Conservation (phyloP, 2,888 invertebrate species). For the Rotaria sp. region DNA sequence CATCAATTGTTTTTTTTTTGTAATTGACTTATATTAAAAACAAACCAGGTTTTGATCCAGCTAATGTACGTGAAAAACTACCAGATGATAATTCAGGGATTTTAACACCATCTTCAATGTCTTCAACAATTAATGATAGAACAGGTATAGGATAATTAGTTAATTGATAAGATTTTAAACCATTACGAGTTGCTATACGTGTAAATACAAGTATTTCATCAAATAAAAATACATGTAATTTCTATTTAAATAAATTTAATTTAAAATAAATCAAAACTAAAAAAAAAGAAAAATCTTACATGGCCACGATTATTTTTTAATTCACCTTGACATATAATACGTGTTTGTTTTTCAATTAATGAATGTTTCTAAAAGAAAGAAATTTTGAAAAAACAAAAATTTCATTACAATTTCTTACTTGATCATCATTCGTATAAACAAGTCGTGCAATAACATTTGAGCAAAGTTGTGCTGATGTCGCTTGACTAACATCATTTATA, state of each 20-base stretch:
- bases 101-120: slow-evolving; percentile 49
- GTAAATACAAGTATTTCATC: slow-evolving; percentile 58
- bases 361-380: slow-evolving; percentile 45
- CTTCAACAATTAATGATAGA: slow-evolving; percentile 49
- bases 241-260: slow-evolving; percentile 48
- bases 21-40: too few species aligned
- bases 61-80: slow-evolving; percentile 36
- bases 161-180: slow-evolving; percentile 49
- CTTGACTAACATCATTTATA: slow-evolving; percentile 56
- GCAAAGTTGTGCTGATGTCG: slow-evolving; percentile 58
- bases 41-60: slow-evolving; percentile 30
- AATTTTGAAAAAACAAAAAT: neutral
- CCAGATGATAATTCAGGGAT: slow-evolving; percentile 31
- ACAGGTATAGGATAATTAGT: slow-evolving; percentile 54
- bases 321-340: slow-evolving; percentile 56
- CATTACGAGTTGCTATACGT: slow-evolving; percentile 48
- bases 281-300: slow-evolving; percentile 47
- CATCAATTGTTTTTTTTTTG: too few species aligned
- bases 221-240: slow-evolving; percentile 59
- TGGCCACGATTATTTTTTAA: slow-evolving; percentile 58
- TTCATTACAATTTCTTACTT: slow-evolving; percentile 43
- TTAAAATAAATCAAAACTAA: neutral
- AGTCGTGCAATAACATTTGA: slow-evolving; percentile 48
- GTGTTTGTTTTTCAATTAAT: slow-evolving; percentile 50
- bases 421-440: slow-evolving; percentile 52